Evolutionary conservation across 23 tunicate genomes (phyloP).

Genomic region (Botrylloides violaceus): DNA sequence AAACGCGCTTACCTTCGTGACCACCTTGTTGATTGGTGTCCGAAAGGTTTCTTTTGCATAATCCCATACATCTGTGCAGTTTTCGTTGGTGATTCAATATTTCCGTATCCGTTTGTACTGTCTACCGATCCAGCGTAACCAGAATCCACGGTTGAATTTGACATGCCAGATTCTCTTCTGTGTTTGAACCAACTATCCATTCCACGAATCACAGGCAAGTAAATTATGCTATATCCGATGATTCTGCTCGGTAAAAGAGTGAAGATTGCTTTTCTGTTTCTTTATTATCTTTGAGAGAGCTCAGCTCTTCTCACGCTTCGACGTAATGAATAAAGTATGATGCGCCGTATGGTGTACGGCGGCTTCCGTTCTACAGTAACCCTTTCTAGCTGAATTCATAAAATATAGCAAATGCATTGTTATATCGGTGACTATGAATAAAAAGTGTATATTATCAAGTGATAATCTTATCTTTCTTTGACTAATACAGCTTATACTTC

Average conservation of each 20-base stretch:
- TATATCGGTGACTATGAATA: too few species aligned
- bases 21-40: constrained; percentile 58
- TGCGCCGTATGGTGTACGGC: neutral
- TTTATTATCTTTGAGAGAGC: neutral
- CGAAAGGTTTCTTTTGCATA: constrained; percentile 46
- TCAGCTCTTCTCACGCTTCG: neutral
- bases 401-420: too few species aligned
- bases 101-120: neutral
- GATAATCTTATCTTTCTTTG: too few species aligned
- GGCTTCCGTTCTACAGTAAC: neutral
- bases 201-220: neutral
- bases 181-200: constrained; percentile 31
- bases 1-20: constrained; percentile 35
- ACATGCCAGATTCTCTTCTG: constrained; percentile 27
- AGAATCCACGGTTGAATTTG: constrained; percentile 24
- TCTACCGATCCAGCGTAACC: constrained; percentile 16
- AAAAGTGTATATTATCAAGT: too few species aligned
- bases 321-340: neutral
- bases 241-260: too few species aligned
- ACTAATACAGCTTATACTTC: too few species aligned
- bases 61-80: constrained; percentile 44
- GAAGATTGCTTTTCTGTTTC: neutral
- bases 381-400: too few species aligned
- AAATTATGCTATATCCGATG: neutral
- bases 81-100: neutral